Base-by-base conservation (phyloP, 2,113 vertebrate genomes). In the Anarrhichthys ocellatus region DNA sequence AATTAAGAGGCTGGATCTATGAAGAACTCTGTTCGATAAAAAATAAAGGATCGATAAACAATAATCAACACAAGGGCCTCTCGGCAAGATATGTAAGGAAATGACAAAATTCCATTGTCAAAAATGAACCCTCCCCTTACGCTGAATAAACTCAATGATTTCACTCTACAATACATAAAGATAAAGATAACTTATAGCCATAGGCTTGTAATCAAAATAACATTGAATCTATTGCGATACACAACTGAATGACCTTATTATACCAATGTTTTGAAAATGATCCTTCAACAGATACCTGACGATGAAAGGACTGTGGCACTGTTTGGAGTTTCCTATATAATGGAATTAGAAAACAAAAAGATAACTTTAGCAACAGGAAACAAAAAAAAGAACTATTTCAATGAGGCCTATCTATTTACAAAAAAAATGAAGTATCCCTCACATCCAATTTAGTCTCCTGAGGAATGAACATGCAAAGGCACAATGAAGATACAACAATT, bases 401-500 rank as follows among this genome's bases (percentile, higher is more conserved):
- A 61, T 61, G 20, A 61, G 18, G 56, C 27, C 9, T 40, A 65
- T 42, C 22, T 42, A 24, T 15, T 9, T 7, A 65, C 15, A 17
- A 5, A 67, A 42, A 52, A 14, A 22, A 13, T 0, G 14, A 59
- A 48, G 36, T 18, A 22, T 50, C 27, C 11, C 10, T 5, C 20
- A 69, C 18, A 61, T 63, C 1, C n/a, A 32, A 38, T 58, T 46
- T 27, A 34, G 7, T 34, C 46, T 63, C 40, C 24, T 14, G 14
- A 36, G 27, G 40, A 44, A n/a, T 32, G 4, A 46, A 64, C 18
- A 6, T n/a, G 46, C 18, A 56, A 38, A 80, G 38, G 42, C 61
- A 50, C 36, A 83, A 48, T 58, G 32, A 56, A 80, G 66, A 83
- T 40, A 29, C 54, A 34, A 8, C 14, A 40, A 34, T 63, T 22